Percentiles rank a stretch among this genome's conserved stretches.
These are phyloP conservation scores for Phortica okadai DNA, from an alignment of 2,888 invertebrate species.

Conservation along the genomic window DNA sequence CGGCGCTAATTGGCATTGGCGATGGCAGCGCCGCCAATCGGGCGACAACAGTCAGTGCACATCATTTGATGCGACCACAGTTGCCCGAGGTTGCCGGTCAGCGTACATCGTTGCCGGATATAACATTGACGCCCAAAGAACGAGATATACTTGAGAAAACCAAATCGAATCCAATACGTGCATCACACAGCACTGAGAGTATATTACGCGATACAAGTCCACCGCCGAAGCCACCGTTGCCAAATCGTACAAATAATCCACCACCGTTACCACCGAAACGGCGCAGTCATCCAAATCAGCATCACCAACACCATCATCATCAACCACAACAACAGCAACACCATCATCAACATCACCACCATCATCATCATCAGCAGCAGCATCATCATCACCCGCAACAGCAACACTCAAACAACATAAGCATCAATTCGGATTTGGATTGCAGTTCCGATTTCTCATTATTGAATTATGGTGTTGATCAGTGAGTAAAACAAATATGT, in stretches of 20 bases:
- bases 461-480: conserved; percentile 82
- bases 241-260: conserved; percentile 83
- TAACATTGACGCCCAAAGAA: conserved; percentile 86
- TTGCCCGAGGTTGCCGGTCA: conserved; percentile 78
- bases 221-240: conserved; percentile 93
- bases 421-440: conserved; percentile 73
- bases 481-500: conserved; percentile 68
- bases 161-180: conserved; percentile 81
- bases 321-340: conserved; percentile 23
- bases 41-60: conserved; percentile 40
- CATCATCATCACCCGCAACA: not conserved
- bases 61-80: conserved; percentile 70
- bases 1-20: conserved; percentile 50
- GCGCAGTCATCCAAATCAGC: conserved; percentile 74
- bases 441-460: conserved; percentile 78
- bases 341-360: conserved; percentile 17
- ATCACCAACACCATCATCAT: conserved; percentile 26
- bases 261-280: conserved; percentile 89
- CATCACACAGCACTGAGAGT: conserved; percentile 89
- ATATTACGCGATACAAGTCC: conserved; percentile 85
- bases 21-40: conserved; percentile 41
- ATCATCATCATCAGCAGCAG: conserved; percentile 25
- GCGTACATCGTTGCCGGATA: conserved; percentile 86
- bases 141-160: conserved; percentile 76
- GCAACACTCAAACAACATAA: conserved; percentile 74